Conservation (phyloP, 2,797 vertebrate genomes). For the Schizothorax lantsangensis region DNA sequence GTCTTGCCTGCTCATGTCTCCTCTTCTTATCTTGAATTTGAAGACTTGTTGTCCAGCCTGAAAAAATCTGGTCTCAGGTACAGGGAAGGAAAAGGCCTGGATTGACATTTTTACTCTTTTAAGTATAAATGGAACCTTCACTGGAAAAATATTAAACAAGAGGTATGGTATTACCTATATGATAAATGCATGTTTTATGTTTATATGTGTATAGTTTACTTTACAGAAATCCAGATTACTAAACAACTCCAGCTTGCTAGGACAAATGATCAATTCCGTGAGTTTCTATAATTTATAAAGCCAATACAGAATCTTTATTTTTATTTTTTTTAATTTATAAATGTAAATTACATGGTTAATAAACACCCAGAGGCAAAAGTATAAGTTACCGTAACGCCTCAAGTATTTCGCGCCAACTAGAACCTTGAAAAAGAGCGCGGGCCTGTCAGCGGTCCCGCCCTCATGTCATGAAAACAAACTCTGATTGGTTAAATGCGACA, state of each 20-base stretch:
- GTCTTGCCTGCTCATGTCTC: conserved; percentile 79
- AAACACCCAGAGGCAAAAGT: conserved; percentile 5
- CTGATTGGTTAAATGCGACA: conserved; percentile 62
- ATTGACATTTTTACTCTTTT: conserved; percentile 73
- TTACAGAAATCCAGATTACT: neutral
- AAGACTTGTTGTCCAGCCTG: conserved; percentile 78
- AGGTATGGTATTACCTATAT: neutral
- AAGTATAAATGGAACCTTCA: neutral
- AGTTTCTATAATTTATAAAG: neutral
- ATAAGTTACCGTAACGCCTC: conserved; percentile 66
- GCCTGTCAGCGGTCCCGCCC: conserved; percentile 55
- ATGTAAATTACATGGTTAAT: neutral
- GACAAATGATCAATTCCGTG: neutral
- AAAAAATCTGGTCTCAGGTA: conserved; percentile 83
- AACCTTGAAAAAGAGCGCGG: neutral
- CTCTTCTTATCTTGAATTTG: conserved; percentile 83
- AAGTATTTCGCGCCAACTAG: neutral
- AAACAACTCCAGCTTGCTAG: neutral
- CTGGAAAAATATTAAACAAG: conserved; percentile 15
- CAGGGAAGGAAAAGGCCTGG: conserved; percentile 79
- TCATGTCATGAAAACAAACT: neutral
- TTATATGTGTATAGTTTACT: neutral
- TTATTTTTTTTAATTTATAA: neutral
- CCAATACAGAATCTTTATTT: neutral
- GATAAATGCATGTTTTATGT: neutral